Evolutionary conservation across 2,888 invertebrate genomes (phyloP).

Genomic region (Cephus spinipes): DNA sequence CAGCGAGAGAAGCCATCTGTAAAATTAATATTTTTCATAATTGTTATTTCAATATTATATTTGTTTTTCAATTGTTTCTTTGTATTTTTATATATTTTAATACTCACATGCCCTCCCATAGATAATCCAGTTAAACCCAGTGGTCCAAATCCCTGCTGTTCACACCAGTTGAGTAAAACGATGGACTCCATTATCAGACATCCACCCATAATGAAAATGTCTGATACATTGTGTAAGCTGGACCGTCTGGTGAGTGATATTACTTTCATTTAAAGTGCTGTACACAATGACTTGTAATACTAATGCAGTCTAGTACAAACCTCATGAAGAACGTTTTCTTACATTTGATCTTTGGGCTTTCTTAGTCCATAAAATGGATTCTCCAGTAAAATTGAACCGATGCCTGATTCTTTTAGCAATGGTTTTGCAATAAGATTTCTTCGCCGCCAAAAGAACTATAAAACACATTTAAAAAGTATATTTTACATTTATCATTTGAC

Average conservation of each 20-base stretch:
- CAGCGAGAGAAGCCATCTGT: constrained; percentile 98
- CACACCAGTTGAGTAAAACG: constrained; percentile 94
- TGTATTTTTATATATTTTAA: constrained; percentile 1
- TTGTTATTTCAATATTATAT: constrained; percentile 12
- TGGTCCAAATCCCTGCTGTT: constrained; percentile 90
- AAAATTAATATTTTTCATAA: constrained; percentile 38
- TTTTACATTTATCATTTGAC: constrained; percentile 7
- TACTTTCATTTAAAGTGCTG: background rate
- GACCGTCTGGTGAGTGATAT: constrained; percentile 75
- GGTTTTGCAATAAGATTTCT: constrained; percentile 92
- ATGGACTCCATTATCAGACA: constrained; percentile 94
- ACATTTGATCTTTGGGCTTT: constrained; percentile 90
- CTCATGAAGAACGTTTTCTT: constrained; percentile 58
- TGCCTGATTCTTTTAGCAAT: constrained; percentile 86
- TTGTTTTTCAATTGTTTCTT: background rate
- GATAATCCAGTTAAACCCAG: constrained; percentile 95
- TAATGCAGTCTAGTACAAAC: constrained; percentile 8
- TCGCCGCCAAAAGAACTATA: constrained; percentile 90
- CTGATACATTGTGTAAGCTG: constrained; percentile 93
- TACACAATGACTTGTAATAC: background rate
- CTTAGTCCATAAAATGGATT: constrained; percentile 95
- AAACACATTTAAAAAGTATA: constrained; percentile 15
- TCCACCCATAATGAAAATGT: constrained; percentile 99
- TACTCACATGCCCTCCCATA: constrained; percentile 97
- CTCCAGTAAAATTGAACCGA: constrained; percentile 94